Evolutionary conservation across 1,140 invertebrate genomes (phyloP).

Genomic region (Drosophila pachea): DNA sequence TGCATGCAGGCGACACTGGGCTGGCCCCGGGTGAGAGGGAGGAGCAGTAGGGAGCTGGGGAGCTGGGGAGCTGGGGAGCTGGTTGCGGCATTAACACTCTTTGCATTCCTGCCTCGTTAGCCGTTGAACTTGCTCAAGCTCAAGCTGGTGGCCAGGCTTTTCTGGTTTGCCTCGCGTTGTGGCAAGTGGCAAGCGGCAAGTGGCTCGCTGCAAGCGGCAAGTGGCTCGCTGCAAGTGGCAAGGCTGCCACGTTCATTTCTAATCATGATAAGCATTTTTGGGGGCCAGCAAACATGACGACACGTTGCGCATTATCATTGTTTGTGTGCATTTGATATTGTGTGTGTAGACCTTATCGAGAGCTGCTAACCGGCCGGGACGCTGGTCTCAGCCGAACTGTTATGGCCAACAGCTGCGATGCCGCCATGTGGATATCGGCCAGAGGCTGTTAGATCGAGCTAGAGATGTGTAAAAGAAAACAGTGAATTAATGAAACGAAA

Average conservation of each 20-base stretch:
- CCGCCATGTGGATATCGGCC: too few relatives aligned
- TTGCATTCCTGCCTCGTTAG: constrained; percentile 74
- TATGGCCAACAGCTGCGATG: background rate
- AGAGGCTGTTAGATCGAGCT: too few relatives aligned
- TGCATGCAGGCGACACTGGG: background rate
- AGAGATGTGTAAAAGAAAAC: too few relatives aligned
- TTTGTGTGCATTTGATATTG: constrained; percentile 33
- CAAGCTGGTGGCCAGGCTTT: constrained; percentile 25
- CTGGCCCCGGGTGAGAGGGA: background rate
- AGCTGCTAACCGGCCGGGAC: background rate
- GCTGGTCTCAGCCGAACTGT: too few relatives aligned
- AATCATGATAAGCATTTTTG: constrained; percentile 57
- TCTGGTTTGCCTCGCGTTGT: constrained; percentile 16
- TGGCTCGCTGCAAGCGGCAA: constrained; percentile 24
- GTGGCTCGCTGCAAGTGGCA: constrained; percentile 2
- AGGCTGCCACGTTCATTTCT: constrained; percentile 39
- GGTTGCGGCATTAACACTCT: constrained; percentile 62
- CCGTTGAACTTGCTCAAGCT: constrained; percentile 55
- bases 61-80: background rate
- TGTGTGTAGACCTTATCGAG: constrained; percentile 33
- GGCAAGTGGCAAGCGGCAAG: background rate
- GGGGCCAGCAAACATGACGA: constrained; percentile 20
- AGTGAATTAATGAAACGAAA: too few relatives aligned
- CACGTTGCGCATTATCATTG: constrained; percentile 55
- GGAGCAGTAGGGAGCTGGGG: background rate